Base-by-base conservation (phyloP, 2,113 vertebrate genomes). In the Tachysurus fulvidraco region DNA sequence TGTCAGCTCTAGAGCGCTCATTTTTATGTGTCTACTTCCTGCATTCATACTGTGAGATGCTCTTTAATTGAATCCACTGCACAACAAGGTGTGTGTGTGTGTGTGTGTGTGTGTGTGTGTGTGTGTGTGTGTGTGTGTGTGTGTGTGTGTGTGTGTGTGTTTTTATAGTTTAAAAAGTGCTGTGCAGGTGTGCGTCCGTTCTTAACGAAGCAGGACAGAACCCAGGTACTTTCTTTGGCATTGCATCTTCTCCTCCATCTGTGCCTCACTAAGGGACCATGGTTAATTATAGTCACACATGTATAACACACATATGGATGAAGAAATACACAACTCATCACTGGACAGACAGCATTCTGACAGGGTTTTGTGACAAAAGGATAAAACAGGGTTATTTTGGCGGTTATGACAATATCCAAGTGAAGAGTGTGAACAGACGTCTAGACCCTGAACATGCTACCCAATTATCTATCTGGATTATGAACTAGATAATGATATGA, bases 201-300 rank as follows among this genome's bases (percentile, higher is more conserved):
- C 36, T 36, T 83, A 89, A 91, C 90, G 84, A 92, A 88, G 86
- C 87, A 89, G 85, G 85, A 89, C 81, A 90, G 81, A 85, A 79
- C 86, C 83, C 71, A 90, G 91, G 84, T 81, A 86, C 87, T 91
- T 92, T 90, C 90, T 91, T 86, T 89, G 85, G 92, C 92, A 88
- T 83, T 83, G 87, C 89, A 83, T 87, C 86, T 86, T 89, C 91
- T 86, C 88, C 52, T 91, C 91, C 90, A 94, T 93, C 92, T 92
- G 60, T 50, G 62, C 83, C 85, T 87, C 91, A 90, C 91, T 90
- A 83, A 90, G 77, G 25, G 36, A 85, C 88, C 85, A 82, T 88
- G 73, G 85, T 84, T 90, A 89, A 88, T 85, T 71, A 89, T 81
- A 59, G 64, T 87, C 73, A 77, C 79, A 81, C 78, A 64, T 84